Conservation (phyloP, 2,113 vertebrate species). For the Hippocampus abdominalis region DNA sequence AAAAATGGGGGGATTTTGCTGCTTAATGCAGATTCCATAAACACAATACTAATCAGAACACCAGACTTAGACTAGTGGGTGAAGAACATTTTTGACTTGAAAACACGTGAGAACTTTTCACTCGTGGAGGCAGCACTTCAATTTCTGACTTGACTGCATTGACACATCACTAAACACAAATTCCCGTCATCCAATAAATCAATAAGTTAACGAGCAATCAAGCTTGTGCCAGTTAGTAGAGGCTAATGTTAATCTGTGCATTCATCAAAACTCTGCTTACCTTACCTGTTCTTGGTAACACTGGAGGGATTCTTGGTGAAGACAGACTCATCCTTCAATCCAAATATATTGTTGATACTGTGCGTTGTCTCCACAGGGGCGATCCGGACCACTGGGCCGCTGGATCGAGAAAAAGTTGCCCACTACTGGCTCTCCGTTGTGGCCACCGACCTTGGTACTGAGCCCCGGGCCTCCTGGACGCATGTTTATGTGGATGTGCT, state of each 20-base stretch:
- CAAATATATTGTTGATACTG: neutral
- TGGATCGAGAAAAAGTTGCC: slow-evolving; percentile 80
- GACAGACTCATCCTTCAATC: neutral
- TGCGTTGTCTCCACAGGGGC: slow-evolving; percentile 73
- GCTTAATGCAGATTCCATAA: too few relatives aligned
- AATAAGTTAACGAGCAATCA: too few relatives aligned
- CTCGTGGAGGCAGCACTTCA: too few relatives aligned
- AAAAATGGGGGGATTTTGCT: too few relatives aligned
- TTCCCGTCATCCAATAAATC: too few relatives aligned
- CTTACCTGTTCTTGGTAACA: neutral
- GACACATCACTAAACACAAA: too few relatives aligned
- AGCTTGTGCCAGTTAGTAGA: neutral
- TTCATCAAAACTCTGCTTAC: neutral
- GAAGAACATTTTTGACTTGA: too few relatives aligned
- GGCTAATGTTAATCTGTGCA: neutral
- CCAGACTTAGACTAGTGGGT: too few relatives aligned
- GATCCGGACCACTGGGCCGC: slow-evolving; percentile 73
- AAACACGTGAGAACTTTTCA: too few relatives aligned
- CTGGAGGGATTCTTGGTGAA: neutral
- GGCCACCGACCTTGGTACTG: slow-evolving; percentile 82
- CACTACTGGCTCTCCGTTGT: slow-evolving; percentile 91
- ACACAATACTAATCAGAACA: too few relatives aligned
- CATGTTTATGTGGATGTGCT: slow-evolving; percentile 89
- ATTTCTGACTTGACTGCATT: too few relatives aligned
- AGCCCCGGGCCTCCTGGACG: slow-evolving; percentile 81